phyloP scores from a whole-genome alignment of 2,888 invertebrate genomes.

The Nezara viridula region DNA sequence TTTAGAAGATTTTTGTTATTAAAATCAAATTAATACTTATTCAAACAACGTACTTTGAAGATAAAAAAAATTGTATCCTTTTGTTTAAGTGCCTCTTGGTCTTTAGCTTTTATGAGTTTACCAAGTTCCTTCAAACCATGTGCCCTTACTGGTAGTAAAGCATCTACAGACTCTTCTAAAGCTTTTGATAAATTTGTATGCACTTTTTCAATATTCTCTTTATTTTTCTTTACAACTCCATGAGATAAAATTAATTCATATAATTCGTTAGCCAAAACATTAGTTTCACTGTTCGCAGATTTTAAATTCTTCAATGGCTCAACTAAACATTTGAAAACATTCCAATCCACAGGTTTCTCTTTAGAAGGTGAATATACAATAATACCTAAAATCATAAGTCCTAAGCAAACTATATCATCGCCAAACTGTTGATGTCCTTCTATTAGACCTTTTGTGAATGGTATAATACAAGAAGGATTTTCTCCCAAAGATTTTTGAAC shows the following conservation, averaged over 20 bases:
- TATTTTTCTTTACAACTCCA: constrained; percentile 65
- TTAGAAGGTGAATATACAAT: constrained; percentile 67
- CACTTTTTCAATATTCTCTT: constrained; percentile 52
- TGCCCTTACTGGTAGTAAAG: constrained; percentile 82
- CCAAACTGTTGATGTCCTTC: constrained; percentile 64
- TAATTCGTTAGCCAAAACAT: constrained; percentile 68
- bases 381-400: constrained; percentile 69
- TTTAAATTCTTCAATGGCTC: constrained; percentile 67
- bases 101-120: constrained; percentile 78
- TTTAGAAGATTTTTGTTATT: no score
- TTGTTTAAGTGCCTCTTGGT: constrained; percentile 76
- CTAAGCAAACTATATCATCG: constrained; percentile 68
- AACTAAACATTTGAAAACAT: constrained; percentile 68
- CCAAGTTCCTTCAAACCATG: constrained; percentile 83
- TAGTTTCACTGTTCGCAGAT: constrained; percentile 66
- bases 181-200: constrained; percentile 69
- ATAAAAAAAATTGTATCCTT: constrained; percentile 79
- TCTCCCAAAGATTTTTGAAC: constrained; percentile 68
- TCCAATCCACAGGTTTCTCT: constrained; percentile 67
- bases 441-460: constrained; percentile 68
- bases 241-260: constrained; percentile 67
- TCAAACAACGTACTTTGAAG: constrained; percentile 75
- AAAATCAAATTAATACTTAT: not conserved
- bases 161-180: constrained; percentile 78
- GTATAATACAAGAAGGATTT: constrained; percentile 68